Evolutionary conservation across 2,113 vertebrate genomes (phyloP), one percentile per base, ranked within the genome.

Genomic region (Calypte anna): DNA sequence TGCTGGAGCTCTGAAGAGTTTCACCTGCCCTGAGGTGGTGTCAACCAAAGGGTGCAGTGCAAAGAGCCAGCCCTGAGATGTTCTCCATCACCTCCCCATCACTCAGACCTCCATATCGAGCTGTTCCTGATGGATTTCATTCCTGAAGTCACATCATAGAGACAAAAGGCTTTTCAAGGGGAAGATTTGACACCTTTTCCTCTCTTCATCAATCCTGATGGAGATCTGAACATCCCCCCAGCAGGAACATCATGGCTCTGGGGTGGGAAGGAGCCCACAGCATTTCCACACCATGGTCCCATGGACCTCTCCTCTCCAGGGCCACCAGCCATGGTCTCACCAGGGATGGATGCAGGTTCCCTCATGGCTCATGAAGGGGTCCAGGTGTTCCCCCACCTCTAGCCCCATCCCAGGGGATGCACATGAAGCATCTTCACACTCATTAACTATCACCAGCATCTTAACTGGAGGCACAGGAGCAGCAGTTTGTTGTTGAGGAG

Each of bases 161-260:
- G 46, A 77, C 67, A 54, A 90, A 68, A 21, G 2, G 2, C 4
- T 84, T 80, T 11, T 6, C 50, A 64, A 69, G 16, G 6, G 40
- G 33, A 81, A n/a, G 12, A 3, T 62, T 1, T 20, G 28, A 51
- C 15, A n/a, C 12, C 30, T 55, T 64, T 63, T 31, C 63, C 38
- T 28, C 44, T 76, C n/a, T 64, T 59, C 2, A 2, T 20, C 23
- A 53, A 33, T n/a, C 33, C 64, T 5, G 0, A 0, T 0, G 10
- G 68, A 50, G 43, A 31, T 28, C 22, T 1, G 2, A 66, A 62
- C 57, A 69, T 22, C 4, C n/a, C 12, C 36, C 8, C 50, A n/a
- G 24, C 0, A 3, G 70, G 43, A 82, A 30, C 1, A 0, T 0
- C 1, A 38, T 4, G 57, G 62, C 11, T 70, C 33, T 2, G 1